Evolutionary conservation across 2,888 invertebrate genomes (phyloP).

Genomic region (Hecatera dysodea): DNA sequence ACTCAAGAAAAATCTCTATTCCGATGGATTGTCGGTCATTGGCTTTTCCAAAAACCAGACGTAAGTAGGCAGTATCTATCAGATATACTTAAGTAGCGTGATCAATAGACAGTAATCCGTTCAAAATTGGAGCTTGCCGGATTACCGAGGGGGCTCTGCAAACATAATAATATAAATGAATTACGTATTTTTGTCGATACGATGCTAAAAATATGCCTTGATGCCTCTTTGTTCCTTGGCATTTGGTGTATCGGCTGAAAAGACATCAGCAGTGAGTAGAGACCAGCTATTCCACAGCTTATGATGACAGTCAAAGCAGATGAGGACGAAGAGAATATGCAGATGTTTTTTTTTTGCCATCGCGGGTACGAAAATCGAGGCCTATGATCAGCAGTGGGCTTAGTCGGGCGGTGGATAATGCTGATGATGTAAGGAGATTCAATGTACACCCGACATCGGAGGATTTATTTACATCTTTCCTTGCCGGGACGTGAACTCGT

Average conservation of each 20-base stretch:
- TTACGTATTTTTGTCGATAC: conserved; percentile 43
- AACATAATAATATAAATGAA: conserved; percentile 65
- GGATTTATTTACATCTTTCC: too few species aligned
- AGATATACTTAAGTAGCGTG: conserved; percentile 25
- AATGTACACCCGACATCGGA: too few species aligned
- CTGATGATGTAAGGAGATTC: too few species aligned
- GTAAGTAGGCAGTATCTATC: not conserved
- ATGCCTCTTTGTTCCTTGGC: conserved; percentile 1
- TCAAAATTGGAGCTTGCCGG: conserved; percentile 63
- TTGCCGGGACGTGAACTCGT: too few species aligned
- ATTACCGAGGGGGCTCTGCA: conserved; percentile 51
- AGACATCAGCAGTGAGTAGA: not conserved
- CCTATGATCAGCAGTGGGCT: too few species aligned
- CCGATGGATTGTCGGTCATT: not conserved
- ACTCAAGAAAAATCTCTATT: not conserved
- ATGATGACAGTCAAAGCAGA: too few species aligned
- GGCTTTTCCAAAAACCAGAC: conserved; percentile 11
- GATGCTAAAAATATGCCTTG: not conserved
- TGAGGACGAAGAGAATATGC: too few species aligned
- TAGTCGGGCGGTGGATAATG: too few species aligned
- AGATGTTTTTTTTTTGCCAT: too few species aligned
- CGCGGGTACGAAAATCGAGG: too few species aligned
- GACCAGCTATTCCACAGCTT: too few species aligned
- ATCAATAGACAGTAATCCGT: conserved; percentile 63
- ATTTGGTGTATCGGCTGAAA: not conserved